A percentile compares a stretch with the other conserved stretches of the same genome.
Conservation (phyloP, 2,888 invertebrate species). For the Philonicus albiceps region DNA sequence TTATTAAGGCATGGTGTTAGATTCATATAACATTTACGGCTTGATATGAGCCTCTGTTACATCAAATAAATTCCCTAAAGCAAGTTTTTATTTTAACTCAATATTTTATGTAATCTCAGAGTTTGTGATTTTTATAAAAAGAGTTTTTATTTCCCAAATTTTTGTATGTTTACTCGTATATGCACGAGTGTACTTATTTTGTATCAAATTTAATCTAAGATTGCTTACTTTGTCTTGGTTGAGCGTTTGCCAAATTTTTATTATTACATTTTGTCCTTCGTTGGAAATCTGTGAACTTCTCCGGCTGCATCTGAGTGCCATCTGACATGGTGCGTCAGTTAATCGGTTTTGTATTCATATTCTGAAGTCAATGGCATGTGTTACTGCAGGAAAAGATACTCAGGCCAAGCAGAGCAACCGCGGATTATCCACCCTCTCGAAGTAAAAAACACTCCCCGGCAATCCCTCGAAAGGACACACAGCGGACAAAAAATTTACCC, state of each 20-base stretch:
- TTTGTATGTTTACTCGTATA: too few relatives aligned
- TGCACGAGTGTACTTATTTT: too few relatives aligned
- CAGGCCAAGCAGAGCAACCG: background rate
- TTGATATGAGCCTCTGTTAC: too few relatives aligned
- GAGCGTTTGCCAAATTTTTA: background rate
- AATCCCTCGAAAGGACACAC: background rate
- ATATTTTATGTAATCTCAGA: too few relatives aligned
- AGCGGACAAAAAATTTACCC: background rate
- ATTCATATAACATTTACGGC: too few relatives aligned
- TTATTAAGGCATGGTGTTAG: too few relatives aligned
- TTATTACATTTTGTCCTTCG: background rate
- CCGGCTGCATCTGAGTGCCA: background rate
- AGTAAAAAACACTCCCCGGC: background rate
- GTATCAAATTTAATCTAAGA: background rate
- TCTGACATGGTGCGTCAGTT: slow-evolving; percentile 4
- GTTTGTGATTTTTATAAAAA: too few relatives aligned
- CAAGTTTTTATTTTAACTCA: too few relatives aligned
- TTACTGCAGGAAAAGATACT: background rate
- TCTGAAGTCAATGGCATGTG: background rate
- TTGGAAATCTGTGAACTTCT: background rate
- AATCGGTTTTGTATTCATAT: slow-evolving; percentile 10
- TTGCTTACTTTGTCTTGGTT: background rate
- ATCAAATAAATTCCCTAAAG: too few relatives aligned
- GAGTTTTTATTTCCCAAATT: too few relatives aligned
- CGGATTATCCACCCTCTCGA: background rate